Conservation (phyloP, 2,113 vertebrate species). For the Dicaeum eximium region DNA sequence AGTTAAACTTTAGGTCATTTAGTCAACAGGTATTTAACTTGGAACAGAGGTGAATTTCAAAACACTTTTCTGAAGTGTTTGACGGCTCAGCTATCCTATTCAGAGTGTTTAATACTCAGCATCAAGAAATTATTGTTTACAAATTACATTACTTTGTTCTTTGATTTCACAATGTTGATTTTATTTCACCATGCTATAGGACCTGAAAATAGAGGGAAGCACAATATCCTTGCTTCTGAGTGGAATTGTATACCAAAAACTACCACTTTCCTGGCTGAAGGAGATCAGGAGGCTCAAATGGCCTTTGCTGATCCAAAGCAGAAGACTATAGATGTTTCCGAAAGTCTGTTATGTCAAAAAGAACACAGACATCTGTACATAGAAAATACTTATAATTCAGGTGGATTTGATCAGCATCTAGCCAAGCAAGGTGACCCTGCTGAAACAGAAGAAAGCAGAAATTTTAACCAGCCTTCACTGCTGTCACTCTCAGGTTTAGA, state of each 20-base stretch:
- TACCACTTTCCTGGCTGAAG: slow-evolving; percentile 81
- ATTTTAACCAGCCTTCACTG: slow-evolving; percentile 78
- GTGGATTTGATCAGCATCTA: slow-evolving; percentile 75
- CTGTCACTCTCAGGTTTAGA: slow-evolving; percentile 81
- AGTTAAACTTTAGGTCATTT: neutral
- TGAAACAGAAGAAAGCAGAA: slow-evolving; percentile 80
- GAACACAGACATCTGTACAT: slow-evolving; percentile 84
- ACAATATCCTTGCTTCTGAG: slow-evolving; percentile 84
- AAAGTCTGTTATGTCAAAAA: slow-evolving; percentile 79
- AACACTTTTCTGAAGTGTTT: neutral
- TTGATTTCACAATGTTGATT: neutral
- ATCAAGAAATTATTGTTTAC: neutral
- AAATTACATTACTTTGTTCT: neutral
- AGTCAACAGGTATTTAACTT: neutral
- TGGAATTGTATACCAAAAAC: slow-evolving; percentile 87
- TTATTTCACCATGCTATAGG: slow-evolving; percentile 72
- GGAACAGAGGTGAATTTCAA: neutral
- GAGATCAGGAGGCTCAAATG: slow-evolving; percentile 81
- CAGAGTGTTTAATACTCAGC: neutral
- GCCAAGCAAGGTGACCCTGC: slow-evolving; percentile 73
- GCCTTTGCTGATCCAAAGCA: slow-evolving; percentile 83
- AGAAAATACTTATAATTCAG: slow-evolving; percentile 80
- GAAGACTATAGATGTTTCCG: slow-evolving; percentile 76
- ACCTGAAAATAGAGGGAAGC: slow-evolving; percentile 80
- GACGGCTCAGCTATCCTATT: neutral